These are phyloP conservation scores for Anneissia japonica DNA, from an alignment of 35 echinoderm and acorn worm species.

Conservation along the genomic window DNA sequence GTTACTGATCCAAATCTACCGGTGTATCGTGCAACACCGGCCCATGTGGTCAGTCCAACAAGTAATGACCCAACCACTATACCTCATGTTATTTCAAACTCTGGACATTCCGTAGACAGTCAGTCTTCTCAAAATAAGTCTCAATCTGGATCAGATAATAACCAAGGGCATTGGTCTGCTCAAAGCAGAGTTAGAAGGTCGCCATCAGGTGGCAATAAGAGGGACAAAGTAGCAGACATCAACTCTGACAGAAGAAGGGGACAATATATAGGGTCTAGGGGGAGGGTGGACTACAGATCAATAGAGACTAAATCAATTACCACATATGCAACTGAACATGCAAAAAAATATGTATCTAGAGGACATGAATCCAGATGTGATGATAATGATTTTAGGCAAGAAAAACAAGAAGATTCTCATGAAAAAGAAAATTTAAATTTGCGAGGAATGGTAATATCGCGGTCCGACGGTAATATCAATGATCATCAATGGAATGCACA, in stretches of 20 bases:
- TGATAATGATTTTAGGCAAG: background rate
- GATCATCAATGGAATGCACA: background rate
- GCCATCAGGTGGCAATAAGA: background rate
- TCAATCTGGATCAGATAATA: background rate
- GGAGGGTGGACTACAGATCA: background rate
- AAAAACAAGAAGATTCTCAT: background rate
- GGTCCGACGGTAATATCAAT: background rate
- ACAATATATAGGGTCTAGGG: background rate
- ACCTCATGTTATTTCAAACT: background rate
- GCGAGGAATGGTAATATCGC: background rate
- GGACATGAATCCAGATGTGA: background rate
- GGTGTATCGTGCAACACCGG: background rate
- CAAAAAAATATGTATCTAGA: background rate
- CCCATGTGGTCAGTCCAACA: background rate
- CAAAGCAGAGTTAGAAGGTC: background rate
- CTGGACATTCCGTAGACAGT: background rate
- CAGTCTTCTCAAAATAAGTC: background rate
- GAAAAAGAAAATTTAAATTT: background rate
- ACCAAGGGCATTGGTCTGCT: background rate
- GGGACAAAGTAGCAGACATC: background rate
- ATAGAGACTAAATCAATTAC: background rate
- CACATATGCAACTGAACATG: background rate
- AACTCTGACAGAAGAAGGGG: background rate
- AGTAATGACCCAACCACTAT: background rate
- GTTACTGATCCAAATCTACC: background rate